Conservation (phyloP, 2,113 vertebrate genomes). For the Oryzias woworae region DNA sequence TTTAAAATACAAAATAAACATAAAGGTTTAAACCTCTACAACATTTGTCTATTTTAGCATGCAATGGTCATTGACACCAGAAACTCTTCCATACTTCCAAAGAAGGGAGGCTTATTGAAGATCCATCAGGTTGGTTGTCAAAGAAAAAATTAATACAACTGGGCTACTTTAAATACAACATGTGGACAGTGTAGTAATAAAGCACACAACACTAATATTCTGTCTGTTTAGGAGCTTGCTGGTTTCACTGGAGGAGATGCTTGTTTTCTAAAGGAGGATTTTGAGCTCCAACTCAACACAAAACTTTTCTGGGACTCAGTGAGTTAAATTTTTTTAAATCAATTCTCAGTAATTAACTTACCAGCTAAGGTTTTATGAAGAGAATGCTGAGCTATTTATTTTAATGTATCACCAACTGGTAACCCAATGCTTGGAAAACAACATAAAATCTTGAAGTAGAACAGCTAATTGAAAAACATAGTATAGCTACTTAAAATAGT, state of each 20-base stretch:
- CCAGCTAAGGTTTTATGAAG: no score
- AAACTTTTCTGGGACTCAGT: slow-evolving; percentile 88
- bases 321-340: slow-evolving; percentile 49
- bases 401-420: no score
- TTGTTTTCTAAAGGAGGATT: slow-evolving; percentile 93
- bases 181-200: background rate
- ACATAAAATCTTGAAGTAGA: no score
- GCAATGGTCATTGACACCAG: slow-evolving; percentile 94
- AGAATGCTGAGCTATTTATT: no score
- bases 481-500: no score
- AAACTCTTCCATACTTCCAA: slow-evolving; percentile 91
- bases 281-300: slow-evolving; percentile 93
- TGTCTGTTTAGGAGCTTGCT: slow-evolving; percentile 85
- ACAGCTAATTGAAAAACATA: no score
- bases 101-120: slow-evolving; percentile 87
- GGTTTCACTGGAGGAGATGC: slow-evolving; percentile 94
- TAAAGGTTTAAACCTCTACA: no score
- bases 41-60: slow-evolving; percentile 76
- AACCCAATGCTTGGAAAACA: no score
- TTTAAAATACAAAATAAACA: no score
- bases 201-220: background rate
- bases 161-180: background rate
- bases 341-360: background rate
- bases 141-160: background rate
- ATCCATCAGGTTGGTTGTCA: slow-evolving; percentile 87